Base-by-base conservation (phyloP, 1,140 invertebrate genomes). In the Brachionus asplanchnoidis region DNA sequence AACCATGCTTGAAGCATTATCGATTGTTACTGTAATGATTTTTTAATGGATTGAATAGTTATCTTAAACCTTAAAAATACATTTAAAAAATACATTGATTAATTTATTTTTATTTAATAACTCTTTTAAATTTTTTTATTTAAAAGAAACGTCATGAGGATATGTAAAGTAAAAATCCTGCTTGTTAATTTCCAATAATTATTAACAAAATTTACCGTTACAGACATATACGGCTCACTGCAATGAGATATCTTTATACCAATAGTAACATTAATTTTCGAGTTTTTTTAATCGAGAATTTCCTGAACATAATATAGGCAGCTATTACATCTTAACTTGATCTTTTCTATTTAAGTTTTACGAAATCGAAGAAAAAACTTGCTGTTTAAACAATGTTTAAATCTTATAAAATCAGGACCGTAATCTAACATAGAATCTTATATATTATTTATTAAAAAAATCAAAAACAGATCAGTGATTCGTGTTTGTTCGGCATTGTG, bases 241-340 rank as follows among this genome's bases (percentile, higher is more conserved):
- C 86, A 77, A 23, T 53, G 80, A 14, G 79, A 87, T 26, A 87
- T 87, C 86, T 86, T 87, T 70, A 85, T 84, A 85, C 87, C 86
- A 79, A 86, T 85, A 11, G 86, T 87, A 9, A 86, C 82, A 60
- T 65, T 75, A 20, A 86, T 85, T 32, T 50, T 53, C 85, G 82
- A 23, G 12, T 75, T 70, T 44, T 80, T 77, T 80, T 42, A 50
- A 23, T 60, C 20, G 66, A 84, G 40, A 50, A 60, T 53, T 73
- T 56, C 17, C 7, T 83, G 53, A 80, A 32, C 56, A 11, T 79
- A 42, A 75, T 78, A 85, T 20, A 75, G 83, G 73, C 82, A 84
- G 20, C 73, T 68, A 77, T 87, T 86, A 56, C 86, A 42, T 56
- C 82, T 65, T 44, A 85, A 86, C 17, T 87, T 85, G 12, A 86